Evolutionary conservation across 1,140 invertebrate species (phyloP).

Genomic region (Polyergus mexicanus): DNA sequence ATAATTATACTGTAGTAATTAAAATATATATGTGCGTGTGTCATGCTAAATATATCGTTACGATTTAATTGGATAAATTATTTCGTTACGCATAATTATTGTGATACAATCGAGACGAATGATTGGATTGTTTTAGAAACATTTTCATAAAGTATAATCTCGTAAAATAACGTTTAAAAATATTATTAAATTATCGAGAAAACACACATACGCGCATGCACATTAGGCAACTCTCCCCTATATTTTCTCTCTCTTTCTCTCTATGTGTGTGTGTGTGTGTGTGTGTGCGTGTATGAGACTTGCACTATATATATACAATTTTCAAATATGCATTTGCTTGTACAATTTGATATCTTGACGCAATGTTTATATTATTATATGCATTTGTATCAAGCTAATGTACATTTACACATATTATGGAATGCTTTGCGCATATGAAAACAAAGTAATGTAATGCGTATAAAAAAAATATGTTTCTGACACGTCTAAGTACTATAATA

Average conservation of each 20-base stretch:
- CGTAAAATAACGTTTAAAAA: conserved; percentile 12
- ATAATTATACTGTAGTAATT: conserved; percentile 33
- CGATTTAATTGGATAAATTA: background rate
- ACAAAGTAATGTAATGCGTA: background rate
- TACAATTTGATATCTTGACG: background rate
- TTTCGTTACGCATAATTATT: background rate
- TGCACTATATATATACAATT: background rate
- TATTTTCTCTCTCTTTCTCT: too few relatives aligned
- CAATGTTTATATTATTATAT: background rate
- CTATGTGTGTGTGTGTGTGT: too few relatives aligned
- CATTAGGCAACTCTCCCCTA: too few relatives aligned
- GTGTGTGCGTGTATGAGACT: too few relatives aligned
- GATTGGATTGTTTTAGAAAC: background rate
- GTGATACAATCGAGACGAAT: background rate
- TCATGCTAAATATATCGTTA: background rate
- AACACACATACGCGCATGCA: background rate
- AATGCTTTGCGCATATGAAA: background rate
- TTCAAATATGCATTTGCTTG: background rate
- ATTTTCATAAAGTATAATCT: background rate
- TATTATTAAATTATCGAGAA: background rate
- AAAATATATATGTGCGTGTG: background rate
- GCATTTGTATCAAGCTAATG: conserved; percentile 32
- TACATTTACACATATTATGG: background rate
- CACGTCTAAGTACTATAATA: conserved; percentile 23
- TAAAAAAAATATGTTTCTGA: background rate